These are phyloP conservation scores for Bugulina stolonifera DNA, from an alignment of 2,888 invertebrate genomes.

Conservation along the genomic window DNA sequence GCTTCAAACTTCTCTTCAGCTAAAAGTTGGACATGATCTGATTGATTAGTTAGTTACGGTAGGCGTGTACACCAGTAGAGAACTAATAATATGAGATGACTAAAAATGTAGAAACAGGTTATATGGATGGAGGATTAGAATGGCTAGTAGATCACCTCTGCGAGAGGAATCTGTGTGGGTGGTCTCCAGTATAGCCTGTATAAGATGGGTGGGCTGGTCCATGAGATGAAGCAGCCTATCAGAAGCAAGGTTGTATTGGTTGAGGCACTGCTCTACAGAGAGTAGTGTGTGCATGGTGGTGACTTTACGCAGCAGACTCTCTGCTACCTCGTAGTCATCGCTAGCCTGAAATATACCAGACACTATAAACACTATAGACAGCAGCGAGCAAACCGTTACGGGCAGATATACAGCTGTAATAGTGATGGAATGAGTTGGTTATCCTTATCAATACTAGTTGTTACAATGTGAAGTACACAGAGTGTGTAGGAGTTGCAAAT, in stretches of 20 bases:
- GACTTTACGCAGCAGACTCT: not conserved
- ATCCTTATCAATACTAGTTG: too few species aligned
- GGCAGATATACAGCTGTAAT: too few species aligned
- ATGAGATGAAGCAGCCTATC: not conserved
- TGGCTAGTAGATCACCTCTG: not conserved
- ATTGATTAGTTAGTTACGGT: too few species aligned
- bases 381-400: too few species aligned
- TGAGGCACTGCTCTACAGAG: not conserved
- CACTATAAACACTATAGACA: too few species aligned
- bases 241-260: not conserved
- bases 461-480: too few species aligned
- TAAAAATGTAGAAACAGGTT: not conserved
- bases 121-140: not conserved
- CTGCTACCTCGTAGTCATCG: not conserved
- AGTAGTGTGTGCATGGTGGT: not conserved
- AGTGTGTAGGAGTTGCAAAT: too few species aligned
- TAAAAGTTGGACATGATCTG: too few species aligned
- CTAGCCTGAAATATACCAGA: too few species aligned
- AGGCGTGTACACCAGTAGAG: too few species aligned
- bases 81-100: too few species aligned
- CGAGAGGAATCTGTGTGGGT: constrained; percentile 15
- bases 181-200: constrained; percentile 19
- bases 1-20: constrained; percentile 21
- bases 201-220: not conserved
- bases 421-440: too few species aligned